A percentile compares a stretch with the other conserved stretches of the same genome.
These are phyloP conservation scores for Pandion haliaetus DNA, from an alignment of 2,113 vertebrate genomes.

Conservation along the genomic window DNA sequence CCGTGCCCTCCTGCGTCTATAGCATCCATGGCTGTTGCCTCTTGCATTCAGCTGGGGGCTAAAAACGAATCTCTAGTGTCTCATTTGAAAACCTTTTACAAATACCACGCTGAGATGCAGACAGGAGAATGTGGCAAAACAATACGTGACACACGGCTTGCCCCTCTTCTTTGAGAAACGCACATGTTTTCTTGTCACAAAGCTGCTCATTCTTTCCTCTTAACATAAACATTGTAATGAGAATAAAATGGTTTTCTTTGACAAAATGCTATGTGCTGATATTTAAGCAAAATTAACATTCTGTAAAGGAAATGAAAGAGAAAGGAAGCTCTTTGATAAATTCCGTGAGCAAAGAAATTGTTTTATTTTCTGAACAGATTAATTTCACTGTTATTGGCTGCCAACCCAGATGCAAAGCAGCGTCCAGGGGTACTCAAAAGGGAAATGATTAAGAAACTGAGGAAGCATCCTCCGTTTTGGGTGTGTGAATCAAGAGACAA, in stretches of 20 bases:
- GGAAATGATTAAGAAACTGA: neutral
- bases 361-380: neutral
- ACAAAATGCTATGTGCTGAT: neutral
- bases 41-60: neutral
- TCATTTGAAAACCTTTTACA: neutral
- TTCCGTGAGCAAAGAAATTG: neutral
- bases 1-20: accelerated
- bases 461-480: accelerated
- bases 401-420: neutral
- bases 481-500: neutral
- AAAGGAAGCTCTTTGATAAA: neutral
- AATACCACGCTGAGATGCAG: neutral
- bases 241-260: neutral
- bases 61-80: accelerated
- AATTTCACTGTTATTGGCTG: neutral
- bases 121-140: neutral
- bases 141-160: neutral
- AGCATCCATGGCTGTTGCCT: neutral
- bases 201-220: neutral
- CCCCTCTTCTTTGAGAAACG: neutral
- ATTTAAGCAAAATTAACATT: neutral
- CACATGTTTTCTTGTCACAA: neutral
- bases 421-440: neutral
- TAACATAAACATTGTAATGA: neutral
- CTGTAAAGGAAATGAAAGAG: neutral